phyloP scores from a whole-genome alignment of 2,888 invertebrate species.

The Caenorhabditis imperialis region DNA sequence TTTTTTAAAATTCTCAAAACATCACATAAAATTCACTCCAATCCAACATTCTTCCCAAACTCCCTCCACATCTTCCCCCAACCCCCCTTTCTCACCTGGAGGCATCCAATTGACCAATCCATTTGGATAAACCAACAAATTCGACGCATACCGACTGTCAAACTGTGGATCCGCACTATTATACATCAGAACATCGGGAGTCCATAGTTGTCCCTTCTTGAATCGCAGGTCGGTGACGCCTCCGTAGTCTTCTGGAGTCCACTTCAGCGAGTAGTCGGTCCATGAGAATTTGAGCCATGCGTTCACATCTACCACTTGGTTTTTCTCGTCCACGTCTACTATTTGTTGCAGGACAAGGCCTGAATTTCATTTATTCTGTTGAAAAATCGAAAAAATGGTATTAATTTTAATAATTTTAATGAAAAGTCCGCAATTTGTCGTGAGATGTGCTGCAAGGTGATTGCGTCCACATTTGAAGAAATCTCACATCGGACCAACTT shows the following conservation, averaged over 20 bases:
- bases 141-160: slow-evolving; percentile 96
- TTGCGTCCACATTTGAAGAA: no score
- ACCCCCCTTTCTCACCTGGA: slow-evolving; percentile 82
- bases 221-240: slow-evolving; percentile 67
- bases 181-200: slow-evolving; percentile 71
- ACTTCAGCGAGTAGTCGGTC: slow-evolving; percentile 65
- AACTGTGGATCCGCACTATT: slow-evolving; percentile 94
- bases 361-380: background rate
- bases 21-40: no score
- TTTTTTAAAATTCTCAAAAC: background rate
- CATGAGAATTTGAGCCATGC: slow-evolving; percentile 70
- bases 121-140: slow-evolving; percentile 94
- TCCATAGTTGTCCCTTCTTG: slow-evolving; percentile 66
- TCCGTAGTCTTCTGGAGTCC: slow-evolving; percentile 66
- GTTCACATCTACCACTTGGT: slow-evolving; percentile 70
- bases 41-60: no score
- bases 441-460: no score
- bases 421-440: background rate
- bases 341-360: slow-evolving; percentile 43
- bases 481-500: no score
- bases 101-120: slow-evolving; percentile 96
- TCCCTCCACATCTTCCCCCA: no score
- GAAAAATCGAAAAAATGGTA: background rate
- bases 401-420: background rate
- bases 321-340: slow-evolving; percentile 65